phyloP scores from a whole-genome alignment of 2,113 vertebrate species.

The Otocyon megalotis region DNA sequence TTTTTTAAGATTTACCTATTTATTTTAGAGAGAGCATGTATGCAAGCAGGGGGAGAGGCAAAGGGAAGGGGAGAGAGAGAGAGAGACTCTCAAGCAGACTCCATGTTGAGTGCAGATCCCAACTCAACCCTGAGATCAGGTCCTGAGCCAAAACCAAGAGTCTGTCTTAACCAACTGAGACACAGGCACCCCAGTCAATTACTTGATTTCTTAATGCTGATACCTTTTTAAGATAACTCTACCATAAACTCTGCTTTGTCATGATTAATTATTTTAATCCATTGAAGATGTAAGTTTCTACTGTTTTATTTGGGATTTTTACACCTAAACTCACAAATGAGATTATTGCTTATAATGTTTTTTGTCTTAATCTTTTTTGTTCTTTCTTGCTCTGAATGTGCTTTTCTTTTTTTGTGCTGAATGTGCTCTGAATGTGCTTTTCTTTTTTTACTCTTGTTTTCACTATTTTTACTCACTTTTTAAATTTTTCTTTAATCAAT shows the following conservation, averaged over 20 bases:
- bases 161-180: background rate
- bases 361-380: background rate
- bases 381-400: slow-evolving; percentile 1
- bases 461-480: background rate
- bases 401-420: background rate
- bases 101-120: background rate
- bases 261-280: slow-evolving; percentile 19
- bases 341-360: background rate
- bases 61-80: background rate
- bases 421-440: background rate
- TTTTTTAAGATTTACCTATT: background rate
- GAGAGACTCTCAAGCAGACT: background rate
- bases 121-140: background rate
- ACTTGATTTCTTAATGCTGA: background rate
- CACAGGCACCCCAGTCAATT: background rate
- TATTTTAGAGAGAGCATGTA: background rate
- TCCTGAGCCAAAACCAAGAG: background rate
- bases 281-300: slow-evolving; percentile 32
- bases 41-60: background rate
- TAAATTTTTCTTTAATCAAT: background rate
- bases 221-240: background rate
- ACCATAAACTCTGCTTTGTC: background rate
- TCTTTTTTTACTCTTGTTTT: background rate
- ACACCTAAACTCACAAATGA: background rate
- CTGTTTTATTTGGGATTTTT: slow-evolving; percentile 36